Conservation (phyloP, 2,888 invertebrate genomes). For the Elysia crispata region DNA sequence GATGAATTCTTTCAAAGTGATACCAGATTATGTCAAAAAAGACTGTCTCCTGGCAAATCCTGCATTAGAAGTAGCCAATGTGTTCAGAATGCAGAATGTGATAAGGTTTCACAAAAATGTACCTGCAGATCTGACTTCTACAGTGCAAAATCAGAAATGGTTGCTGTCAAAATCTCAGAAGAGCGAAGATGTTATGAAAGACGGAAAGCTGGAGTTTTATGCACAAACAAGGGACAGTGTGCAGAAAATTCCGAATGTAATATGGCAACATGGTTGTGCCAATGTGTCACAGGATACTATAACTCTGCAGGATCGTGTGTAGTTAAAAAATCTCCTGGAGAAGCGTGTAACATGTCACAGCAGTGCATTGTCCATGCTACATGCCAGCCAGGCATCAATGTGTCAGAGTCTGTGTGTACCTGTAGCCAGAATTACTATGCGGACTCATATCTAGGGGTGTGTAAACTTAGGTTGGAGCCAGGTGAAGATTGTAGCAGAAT, state of each 20-base stretch:
- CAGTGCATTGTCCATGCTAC: constrained; percentile 38
- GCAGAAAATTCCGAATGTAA: constrained; percentile 47
- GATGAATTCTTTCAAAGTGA: background rate
- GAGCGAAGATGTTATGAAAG: constrained; percentile 9
- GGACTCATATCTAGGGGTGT: background rate
- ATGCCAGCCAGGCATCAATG: background rate
- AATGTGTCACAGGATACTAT: constrained; percentile 44
- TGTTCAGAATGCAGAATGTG: constrained; percentile 44
- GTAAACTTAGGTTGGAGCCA: constrained; percentile 24
- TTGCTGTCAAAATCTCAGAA: too few relatives aligned
- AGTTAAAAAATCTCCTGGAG: constrained; percentile 18
- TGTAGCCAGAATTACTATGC: constrained; percentile 14
- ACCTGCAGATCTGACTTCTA: constrained; percentile 41
- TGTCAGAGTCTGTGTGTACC: constrained; percentile 15
- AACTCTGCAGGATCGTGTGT: constrained; percentile 43
- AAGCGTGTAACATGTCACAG: constrained; percentile 27
- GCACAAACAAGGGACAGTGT: constrained; percentile 47
- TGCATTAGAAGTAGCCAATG: constrained; percentile 48
- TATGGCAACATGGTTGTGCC: constrained; percentile 42
- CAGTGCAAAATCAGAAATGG: constrained; percentile 4
- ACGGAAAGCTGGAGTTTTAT: constrained; percentile 43
- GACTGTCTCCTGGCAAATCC: constrained; percentile 41
- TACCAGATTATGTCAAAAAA: constrained; percentile 26
- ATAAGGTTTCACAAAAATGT: constrained; percentile 31
- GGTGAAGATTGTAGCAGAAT: constrained; percentile 29